These are phyloP conservation scores for Crepidodera aurea DNA, from an alignment of 2,888 invertebrate genomes.

Conservation along the genomic window DNA sequence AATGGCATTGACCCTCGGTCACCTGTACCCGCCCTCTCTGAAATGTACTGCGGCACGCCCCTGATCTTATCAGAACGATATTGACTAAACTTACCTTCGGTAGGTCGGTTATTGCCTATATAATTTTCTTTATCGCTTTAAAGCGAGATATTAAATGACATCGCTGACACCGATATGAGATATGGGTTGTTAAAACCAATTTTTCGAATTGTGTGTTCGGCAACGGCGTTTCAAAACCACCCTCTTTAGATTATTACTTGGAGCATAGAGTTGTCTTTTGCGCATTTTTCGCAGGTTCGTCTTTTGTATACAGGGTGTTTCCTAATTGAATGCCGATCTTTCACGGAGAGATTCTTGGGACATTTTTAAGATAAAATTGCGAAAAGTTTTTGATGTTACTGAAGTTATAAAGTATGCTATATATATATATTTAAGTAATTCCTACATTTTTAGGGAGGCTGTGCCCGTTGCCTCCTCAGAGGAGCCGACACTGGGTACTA, in stretches of 20 bases:
- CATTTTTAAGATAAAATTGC: too few species aligned
- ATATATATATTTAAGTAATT: too few species aligned
- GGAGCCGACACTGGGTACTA: too few species aligned
- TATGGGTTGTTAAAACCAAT: neutral
- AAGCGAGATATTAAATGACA: conserved; percentile 18
- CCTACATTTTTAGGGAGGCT: too few species aligned
- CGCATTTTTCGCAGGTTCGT: too few species aligned
- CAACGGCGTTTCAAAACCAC: neutral
- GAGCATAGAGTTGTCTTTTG: neutral
- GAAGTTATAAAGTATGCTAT: too few species aligned
- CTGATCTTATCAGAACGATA: conserved; percentile 18
- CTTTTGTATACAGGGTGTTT: too few species aligned
- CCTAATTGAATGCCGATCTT: too few species aligned
- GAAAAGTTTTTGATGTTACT: too few species aligned
- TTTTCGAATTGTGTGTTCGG: neutral
- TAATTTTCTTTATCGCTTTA: conserved; percentile 23
- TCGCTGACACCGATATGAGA: conserved; percentile 15
- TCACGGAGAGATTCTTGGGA: too few species aligned
- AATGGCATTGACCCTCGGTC: conserved; percentile 23
- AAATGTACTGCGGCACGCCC: conserved; percentile 20
- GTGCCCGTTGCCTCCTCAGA: too few species aligned
- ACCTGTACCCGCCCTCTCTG: conserved; percentile 10
- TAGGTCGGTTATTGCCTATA: conserved; percentile 14
- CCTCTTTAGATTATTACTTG: neutral
- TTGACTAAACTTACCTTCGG: conserved; percentile 20